Base-by-base conservation (phyloP, 2,888 invertebrate genomes). In the Drosophila conformis region DNA sequence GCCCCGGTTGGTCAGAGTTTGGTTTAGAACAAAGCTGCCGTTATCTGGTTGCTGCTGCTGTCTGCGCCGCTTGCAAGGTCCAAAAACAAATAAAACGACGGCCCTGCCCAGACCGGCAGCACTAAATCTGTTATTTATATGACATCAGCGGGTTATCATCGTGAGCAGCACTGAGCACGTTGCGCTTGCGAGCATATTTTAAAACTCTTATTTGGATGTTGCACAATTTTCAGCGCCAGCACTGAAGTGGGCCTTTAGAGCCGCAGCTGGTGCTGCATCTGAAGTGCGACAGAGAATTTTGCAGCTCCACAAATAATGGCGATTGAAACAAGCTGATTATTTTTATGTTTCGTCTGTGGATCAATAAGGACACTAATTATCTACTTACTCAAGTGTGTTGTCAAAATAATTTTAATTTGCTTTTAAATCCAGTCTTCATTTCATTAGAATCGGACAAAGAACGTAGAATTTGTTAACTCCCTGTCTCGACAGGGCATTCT, bases 41-140 rank as follows among this genome's bases (percentile, higher is more conserved):
- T 80, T 78, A 80, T 78, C 82, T 73, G 73, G 15, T 25, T 13
- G 46, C 46, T 18, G 38, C 66, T 57, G 65, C 65, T 75, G 69
- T 61, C 66, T 70, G 66, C 73, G 18, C 46, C 62, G 64, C 57
- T 54, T 36, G 63, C 69, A 80, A 73, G 58, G 75, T 66, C 61
- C 33, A 89, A 84, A 52, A 74, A 65, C 77, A 84, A 85, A 87
- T 89, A 89, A 87, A 82, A 76, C 69, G 72, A 72, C 72, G 65
- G 77, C 68, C 36, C 74, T 49, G 54, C 35, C 58, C 62, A 68
- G 65, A 56, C 58, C 83, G 72, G 83, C 77, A 77, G 69, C 83
- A 87, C 86, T 84, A 87, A 87, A 86, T 87, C 86, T 76, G 82
- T 87, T 87, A 87, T 87, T 87, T 87, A 87, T 87, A 69, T 75